Conservation (phyloP, 2,797 vertebrate species). For the Pagetopsis macropterus region DNA sequence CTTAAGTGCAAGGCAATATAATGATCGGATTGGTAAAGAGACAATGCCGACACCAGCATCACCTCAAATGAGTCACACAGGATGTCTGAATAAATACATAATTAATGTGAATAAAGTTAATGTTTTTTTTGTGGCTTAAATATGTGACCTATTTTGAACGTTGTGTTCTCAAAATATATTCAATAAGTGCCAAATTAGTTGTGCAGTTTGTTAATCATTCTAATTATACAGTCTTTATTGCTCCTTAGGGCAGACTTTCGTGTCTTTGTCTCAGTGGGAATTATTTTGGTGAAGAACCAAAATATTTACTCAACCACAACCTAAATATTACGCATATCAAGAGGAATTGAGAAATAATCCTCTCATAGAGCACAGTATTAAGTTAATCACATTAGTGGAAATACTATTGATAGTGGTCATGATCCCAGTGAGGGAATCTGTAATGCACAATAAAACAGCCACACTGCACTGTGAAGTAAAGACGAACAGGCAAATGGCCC, state of each 20-base stretch:
- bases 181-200: constrained; percentile 83
- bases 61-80: constrained; percentile 74
- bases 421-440: constrained; percentile 75
- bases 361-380: constrained; percentile 82
- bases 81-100: constrained; percentile 71
- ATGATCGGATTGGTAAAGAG: constrained; percentile 77
- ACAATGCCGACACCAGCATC: constrained; percentile 75
- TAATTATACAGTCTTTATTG: constrained; percentile 86
- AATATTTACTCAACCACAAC: constrained; percentile 83
- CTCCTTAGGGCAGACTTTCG: constrained; percentile 81
- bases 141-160: constrained; percentile 83
- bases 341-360: constrained; percentile 84
- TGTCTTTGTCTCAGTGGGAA: constrained; percentile 83
- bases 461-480: constrained; percentile 60
- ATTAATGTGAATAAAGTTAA: constrained; percentile 81
- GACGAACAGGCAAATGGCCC: constrained; percentile 68
- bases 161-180: constrained; percentile 81
- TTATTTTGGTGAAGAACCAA: constrained; percentile 82
- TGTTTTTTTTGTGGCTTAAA: constrained; percentile 74
- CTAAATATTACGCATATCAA: constrained; percentile 85
- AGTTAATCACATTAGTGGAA: constrained; percentile 83
- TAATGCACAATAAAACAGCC: constrained; percentile 68
- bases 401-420: constrained; percentile 84
- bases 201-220: constrained; percentile 83
- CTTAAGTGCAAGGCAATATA: constrained; percentile 74